Evolutionary conservation across 2,888 invertebrate species (phyloP).

Genomic region (Synergus itoensis): DNA sequence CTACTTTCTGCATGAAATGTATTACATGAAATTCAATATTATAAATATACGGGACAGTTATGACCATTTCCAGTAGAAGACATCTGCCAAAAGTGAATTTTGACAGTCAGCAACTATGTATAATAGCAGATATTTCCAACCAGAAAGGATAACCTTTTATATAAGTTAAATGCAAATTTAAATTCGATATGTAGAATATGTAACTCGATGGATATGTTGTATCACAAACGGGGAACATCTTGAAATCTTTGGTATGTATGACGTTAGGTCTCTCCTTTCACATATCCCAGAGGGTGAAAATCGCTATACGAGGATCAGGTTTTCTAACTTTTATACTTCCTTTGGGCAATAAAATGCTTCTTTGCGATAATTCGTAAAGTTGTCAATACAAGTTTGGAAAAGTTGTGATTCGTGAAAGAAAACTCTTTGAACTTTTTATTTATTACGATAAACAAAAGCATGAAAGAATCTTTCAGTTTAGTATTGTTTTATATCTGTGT

Average conservation of each 20-base stretch:
- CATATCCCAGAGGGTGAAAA: conserved; percentile 28
- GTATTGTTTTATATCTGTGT: too few species aligned
- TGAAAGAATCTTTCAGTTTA: neutral
- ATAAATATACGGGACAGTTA: neutral
- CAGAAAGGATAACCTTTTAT: neutral
- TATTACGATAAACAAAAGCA: neutral
- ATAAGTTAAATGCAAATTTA: conserved; percentile 22
- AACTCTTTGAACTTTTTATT: conserved; percentile 20
- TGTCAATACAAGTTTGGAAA: conserved; percentile 10
- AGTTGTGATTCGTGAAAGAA: conserved; percentile 10
- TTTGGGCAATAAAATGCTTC: conserved; percentile 24
- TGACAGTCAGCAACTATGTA: neutral
- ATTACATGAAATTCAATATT: neutral
- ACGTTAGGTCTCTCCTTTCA: conserved; percentile 9
- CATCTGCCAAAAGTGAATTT: neutral
- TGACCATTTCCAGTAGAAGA: neutral
- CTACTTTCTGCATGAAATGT: neutral
- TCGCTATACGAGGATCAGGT: conserved; percentile 20
- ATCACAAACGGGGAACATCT: neutral
- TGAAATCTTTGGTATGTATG: conserved; percentile 12
- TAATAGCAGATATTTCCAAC: neutral
- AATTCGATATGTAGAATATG: conserved; percentile 7
- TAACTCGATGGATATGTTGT: neutral
- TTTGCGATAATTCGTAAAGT: conserved; percentile 35
- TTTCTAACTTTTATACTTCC: conserved; percentile 15